Percentiles rank a stretch among this genome's conserved stretches.
phyloP scores from a whole-genome alignment of 1,140 invertebrate species.

The Orussus abietinus region DNA sequence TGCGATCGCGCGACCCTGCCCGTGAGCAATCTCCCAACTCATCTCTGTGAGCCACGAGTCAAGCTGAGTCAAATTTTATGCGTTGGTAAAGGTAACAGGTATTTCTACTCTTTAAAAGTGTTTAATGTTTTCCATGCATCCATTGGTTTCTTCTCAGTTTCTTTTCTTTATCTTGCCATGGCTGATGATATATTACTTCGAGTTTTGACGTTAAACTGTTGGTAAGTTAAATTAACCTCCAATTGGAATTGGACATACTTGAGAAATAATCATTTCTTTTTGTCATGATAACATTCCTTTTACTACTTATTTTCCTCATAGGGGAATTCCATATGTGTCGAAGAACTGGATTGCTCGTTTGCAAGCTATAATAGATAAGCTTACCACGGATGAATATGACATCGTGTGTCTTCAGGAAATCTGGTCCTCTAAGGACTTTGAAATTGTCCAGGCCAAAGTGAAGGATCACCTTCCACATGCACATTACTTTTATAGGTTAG shows the following conservation, averaged over 20 bases:
- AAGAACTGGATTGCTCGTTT: conserved; percentile 74
- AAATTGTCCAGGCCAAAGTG: conserved; percentile 63
- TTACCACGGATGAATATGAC: conserved; percentile 71
- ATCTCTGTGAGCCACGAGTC: too few species aligned
- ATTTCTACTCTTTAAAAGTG: too few species aligned
- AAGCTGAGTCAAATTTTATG: too few species aligned
- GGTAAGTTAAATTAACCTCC: conserved; percentile 45
- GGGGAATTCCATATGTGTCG: conserved; percentile 80
- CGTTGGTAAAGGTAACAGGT: too few species aligned
- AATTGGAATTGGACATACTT: conserved; percentile 6
- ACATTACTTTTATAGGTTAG: conserved; percentile 90
- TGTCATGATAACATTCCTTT: conserved; percentile 6
- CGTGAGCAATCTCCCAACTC: too few species aligned
- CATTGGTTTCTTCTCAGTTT: too few species aligned
- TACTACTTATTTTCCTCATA: conserved; percentile 35
- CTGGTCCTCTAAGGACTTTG: conserved; percentile 77
- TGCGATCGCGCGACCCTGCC: too few species aligned
- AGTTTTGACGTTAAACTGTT: conserved; percentile 59
- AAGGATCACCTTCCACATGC: conserved; percentile 68
- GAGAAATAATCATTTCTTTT: conserved; percentile 5
- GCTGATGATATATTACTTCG: conserved; percentile 31
- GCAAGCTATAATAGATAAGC: conserved; percentile 71
- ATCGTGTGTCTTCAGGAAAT: conserved; percentile 92
- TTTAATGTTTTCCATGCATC: too few species aligned
- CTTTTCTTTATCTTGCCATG: too few species aligned